These are phyloP conservation scores for Heliconius hermathena DNA, from an alignment of 1,140 invertebrate genomes.

Conservation along the genomic window DNA sequence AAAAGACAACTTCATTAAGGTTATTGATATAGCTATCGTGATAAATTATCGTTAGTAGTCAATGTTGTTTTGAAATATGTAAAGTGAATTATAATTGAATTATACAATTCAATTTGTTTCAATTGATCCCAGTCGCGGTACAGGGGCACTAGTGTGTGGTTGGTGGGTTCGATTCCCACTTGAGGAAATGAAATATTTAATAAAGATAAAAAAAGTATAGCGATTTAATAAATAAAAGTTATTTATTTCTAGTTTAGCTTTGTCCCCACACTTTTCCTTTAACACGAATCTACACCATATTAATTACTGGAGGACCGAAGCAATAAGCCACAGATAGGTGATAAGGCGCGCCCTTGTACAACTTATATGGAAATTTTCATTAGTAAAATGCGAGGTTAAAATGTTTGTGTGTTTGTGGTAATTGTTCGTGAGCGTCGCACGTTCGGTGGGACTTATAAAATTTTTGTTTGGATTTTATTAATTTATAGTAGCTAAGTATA, in stretches of 20 bases:
- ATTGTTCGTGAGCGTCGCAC: slow-evolving; percentile 63
- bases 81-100: neutral
- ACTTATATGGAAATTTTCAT: slow-evolving; percentile 73
- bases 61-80: neutral
- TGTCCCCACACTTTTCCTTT: slow-evolving; percentile 23
- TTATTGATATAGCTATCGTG: neutral
- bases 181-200: too few relatives aligned
- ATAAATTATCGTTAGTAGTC: neutral
- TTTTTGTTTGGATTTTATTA: slow-evolving; percentile 54
- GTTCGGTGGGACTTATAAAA: slow-evolving; percentile 49
- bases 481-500: slow-evolving; percentile 21
- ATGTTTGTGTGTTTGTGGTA: slow-evolving; percentile 65
- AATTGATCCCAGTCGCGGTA: too few relatives aligned
- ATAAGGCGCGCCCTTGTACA: slow-evolving; percentile 65
- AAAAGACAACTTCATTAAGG: neutral
- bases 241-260: slow-evolving; percentile 36
- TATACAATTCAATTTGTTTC: neutral
- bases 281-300: slow-evolving; percentile 51
- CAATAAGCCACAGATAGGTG: slow-evolving; percentile 70
- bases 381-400: slow-evolving; percentile 73
- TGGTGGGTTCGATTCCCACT: too few relatives aligned
- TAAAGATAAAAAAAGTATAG: neutral
- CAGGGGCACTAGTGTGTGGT: too few relatives aligned
- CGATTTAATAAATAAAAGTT: slow-evolving; percentile 9
- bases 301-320: slow-evolving; percentile 67